Percentiles rank a stretch among this genome's conserved stretches.
Evolutionary conservation across 2,888 invertebrate genomes (phyloP).

Genomic region (Mechanitis mazaeus): DNA sequence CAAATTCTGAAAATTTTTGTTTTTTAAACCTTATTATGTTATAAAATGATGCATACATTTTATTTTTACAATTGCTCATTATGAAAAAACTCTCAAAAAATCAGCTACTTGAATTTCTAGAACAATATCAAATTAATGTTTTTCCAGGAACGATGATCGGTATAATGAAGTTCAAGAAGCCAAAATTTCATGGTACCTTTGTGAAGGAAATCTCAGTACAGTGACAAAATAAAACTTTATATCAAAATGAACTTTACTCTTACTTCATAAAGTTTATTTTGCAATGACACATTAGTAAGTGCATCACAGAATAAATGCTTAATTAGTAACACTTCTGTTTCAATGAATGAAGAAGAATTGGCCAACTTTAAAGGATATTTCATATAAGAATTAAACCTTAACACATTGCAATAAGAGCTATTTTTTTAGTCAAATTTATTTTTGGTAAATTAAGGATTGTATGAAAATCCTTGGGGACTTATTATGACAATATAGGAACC

Average conservation of each 20-base stretch:
- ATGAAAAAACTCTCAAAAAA: slow-evolving; percentile 39
- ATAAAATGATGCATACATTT: slow-evolving; percentile 20
- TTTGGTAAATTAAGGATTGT: slow-evolving; percentile 25
- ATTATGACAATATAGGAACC: slow-evolving; percentile 26
- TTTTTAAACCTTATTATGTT: slow-evolving; percentile 10
- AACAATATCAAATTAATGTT: not conserved
- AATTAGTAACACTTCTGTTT: slow-evolving; percentile 33
- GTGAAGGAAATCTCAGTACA: not conserved
- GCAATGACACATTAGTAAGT: slow-evolving; percentile 26
- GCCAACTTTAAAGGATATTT: slow-evolving; percentile 14
- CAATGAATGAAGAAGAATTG: slow-evolving; percentile 20
- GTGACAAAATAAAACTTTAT: not conserved
- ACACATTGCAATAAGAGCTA: slow-evolving; percentile 19
- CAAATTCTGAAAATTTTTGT: too few species aligned
- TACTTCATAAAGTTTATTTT: slow-evolving; percentile 10
- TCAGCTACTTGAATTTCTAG: slow-evolving; percentile 13
- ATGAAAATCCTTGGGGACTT: slow-evolving; percentile 32
- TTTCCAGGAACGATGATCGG: slow-evolving; percentile 14
- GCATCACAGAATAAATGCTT: slow-evolving; percentile 22
- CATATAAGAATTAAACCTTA: slow-evolving; percentile 32
- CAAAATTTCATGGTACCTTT: slow-evolving; percentile 23
- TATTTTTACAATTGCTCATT: slow-evolving; percentile 39
- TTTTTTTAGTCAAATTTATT: slow-evolving; percentile 18
- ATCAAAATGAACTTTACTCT: slow-evolving; percentile 21
- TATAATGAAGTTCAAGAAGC: slow-evolving; percentile 20